Evolutionary conservation across 2,888 invertebrate species (phyloP), one percentile per base, ranked within the genome.

Genomic region (Strigamia crassipes): DNA sequence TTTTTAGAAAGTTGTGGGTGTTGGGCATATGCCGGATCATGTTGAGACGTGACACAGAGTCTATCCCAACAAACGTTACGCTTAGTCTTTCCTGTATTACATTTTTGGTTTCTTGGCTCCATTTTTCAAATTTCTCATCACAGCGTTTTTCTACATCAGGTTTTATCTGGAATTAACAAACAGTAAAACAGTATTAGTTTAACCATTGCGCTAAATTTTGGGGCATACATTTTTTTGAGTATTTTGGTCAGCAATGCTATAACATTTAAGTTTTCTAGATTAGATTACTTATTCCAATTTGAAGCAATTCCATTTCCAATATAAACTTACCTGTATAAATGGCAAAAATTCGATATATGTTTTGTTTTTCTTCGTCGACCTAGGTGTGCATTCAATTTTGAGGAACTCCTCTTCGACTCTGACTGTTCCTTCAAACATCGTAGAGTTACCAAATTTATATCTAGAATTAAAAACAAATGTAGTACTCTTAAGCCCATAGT

Each of bases 1-100:
- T 89, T 10, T 86, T 83, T 42, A 96, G 89, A 86, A 92, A 92
- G 18, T 90, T 88, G 1, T 91, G 89, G 0, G 95, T 94, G 85
- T 91, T 90, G 0, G 93, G 92, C 92, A 96, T 92, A 10, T 93
- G 92, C 80, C 94, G 90, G 23, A 92, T 90, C 82, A 94, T 91
- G 86, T 96, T 94, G 73, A 94, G 89, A 82, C 95, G 88, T 0
- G 96, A 96, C 85, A 96, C 92, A 78, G 94, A 94, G 86, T 96
- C 96, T 85, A 96, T 92, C 56, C 96, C 96, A 21, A 97, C 87
- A 86, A 96, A 89, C 41, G 96, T 87, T 0, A 96, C 92, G 86
- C 92, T 93, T 21, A 92, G 87, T 27, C 82, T n/a, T 23, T 82
- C 82, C 1, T 21, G 2, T 9, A 77, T 27, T n/a, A 15, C n/a